Base-by-base conservation (phyloP, 2,888 invertebrate species). In the Monochamus alternatus region DNA sequence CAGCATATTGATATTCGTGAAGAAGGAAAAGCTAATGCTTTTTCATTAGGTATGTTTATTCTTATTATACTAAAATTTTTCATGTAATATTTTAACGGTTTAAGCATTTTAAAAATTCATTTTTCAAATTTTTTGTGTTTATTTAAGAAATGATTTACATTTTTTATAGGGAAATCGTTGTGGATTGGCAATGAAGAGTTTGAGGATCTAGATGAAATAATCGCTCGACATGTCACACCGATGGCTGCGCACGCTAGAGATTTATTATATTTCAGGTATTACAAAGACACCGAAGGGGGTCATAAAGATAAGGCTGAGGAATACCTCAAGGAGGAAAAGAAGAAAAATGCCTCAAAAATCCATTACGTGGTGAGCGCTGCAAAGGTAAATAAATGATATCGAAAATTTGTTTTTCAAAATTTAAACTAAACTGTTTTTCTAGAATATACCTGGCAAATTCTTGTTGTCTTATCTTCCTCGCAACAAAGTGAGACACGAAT, bases 161-260 rank as follows among this genome's bases (percentile, higher is more conserved):
- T 22, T 22, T 75, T 51, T 69, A 66, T 99, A 81, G 99, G 99
- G 69, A 93, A 93, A 84, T 93, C 93, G 5, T 91, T 99, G 10
- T 95, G 94, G 93, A 99, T 99, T 83, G 94, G 94, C 51, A 94
- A 92, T 77, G 96, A 98, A 85, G 98, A 98, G 86, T 99, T 97
- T 89, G 99, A 99, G 90, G 99, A 99, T 89, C 90, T 99, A 47
- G 99, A 99, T 89, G 99, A 99, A 93, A 99, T 99, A 76, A 96
- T 99, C 73, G 98, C 99, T 0, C 93, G 99, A 10, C 93, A 97
- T 89, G 95, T 99, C 5, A 97, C 96, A 76, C 99, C 99, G 0
- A 98, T 99, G 98, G 98, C 98, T 0, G 93, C 95, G 0, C 95
- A 95, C 86, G 97, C 97, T 0, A 92, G 98, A 3, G 99, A 99